Conservation (phyloP, 2,113 vertebrate species). For the Taxidea taxus region DNA sequence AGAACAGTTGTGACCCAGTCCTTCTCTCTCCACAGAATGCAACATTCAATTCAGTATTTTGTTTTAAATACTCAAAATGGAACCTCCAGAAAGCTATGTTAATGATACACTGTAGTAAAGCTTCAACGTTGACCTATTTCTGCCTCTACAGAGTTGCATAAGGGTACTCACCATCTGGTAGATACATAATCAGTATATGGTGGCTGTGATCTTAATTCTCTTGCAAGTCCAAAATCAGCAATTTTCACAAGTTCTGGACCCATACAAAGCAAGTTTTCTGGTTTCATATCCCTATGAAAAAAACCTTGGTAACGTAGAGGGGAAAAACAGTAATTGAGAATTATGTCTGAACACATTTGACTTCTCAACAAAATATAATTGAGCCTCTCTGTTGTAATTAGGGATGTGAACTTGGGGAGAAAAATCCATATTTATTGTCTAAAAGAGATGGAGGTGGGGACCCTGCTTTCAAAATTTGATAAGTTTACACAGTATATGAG, state of each 20-base stretch:
- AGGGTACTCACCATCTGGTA: slow-evolving; percentile 92
- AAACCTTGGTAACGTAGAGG: slow-evolving; percentile 83
- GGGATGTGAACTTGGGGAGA: not conserved
- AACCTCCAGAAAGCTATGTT: not conserved
- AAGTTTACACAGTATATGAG: not conserved
- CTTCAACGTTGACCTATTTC: not conserved
- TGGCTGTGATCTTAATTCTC: slow-evolving; percentile 96
- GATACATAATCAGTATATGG: slow-evolving; percentile 99
- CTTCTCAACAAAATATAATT: not conserved
- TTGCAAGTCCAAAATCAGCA: slow-evolving; percentile 97
- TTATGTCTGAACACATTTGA: not conserved
- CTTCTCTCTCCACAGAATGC: not conserved
- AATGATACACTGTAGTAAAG: not conserved
- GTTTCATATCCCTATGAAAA: slow-evolving; percentile 99
- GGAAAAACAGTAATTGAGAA: not conserved
- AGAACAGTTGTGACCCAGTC: not conserved
- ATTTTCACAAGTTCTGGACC: slow-evolving; percentile 99
- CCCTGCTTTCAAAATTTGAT: not conserved
- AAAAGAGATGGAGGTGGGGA: not conserved
- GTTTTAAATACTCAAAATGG: not conserved
- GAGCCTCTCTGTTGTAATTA: not conserved
- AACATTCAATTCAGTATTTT: not conserved
- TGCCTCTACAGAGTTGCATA: not conserved
- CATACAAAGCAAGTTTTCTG: slow-evolving; percentile 98
- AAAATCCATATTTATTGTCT: not conserved